Conservation (phyloP, 1,140 invertebrate genomes). For the Plectus sambesii region DNA sequence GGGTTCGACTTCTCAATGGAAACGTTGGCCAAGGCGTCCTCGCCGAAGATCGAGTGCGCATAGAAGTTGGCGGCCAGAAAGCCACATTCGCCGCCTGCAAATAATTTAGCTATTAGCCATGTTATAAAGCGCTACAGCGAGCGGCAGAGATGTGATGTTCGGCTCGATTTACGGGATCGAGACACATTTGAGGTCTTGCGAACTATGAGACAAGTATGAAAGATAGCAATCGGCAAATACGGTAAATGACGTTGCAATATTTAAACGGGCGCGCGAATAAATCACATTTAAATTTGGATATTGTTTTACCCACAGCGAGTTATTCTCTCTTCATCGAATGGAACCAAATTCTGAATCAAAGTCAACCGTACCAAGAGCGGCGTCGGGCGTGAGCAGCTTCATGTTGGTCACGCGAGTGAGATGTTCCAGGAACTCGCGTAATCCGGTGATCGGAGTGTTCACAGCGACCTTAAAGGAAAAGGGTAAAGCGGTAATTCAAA, state of each 20-base stretch:
- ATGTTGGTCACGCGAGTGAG: constrained; percentile 91
- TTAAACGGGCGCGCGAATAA: no score
- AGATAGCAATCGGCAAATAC: no score
- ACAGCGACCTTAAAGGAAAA: constrained; percentile 63
- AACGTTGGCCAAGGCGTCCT: constrained; percentile 94
- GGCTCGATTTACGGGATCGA: no score
- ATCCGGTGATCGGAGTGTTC: constrained; percentile 80
- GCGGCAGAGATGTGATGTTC: no score
- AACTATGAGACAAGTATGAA: no score
- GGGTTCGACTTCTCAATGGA: constrained; percentile 82
- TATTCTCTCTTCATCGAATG: no score
- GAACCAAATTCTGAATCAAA: no score
- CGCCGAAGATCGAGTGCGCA: constrained; percentile 95
- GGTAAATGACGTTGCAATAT: no score
- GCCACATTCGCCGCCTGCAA: constrained; percentile 70
- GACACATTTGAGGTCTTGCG: no score
- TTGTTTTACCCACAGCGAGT: no score
- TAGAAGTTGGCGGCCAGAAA: constrained; percentile 99
- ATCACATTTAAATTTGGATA: no score
- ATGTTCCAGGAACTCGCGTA: constrained; percentile 82
- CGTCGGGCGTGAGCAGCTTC: constrained; percentile 85
- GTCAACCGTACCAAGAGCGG: constrained; percentile 31
- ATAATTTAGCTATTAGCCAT: constrained; percentile 3
- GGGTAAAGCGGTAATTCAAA: constrained; percentile 12
- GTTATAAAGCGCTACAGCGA: no score